These are phyloP conservation scores for Heterodera carotae DNA, from an alignment of 1,140 invertebrate genomes.

Conservation along the genomic window DNA sequence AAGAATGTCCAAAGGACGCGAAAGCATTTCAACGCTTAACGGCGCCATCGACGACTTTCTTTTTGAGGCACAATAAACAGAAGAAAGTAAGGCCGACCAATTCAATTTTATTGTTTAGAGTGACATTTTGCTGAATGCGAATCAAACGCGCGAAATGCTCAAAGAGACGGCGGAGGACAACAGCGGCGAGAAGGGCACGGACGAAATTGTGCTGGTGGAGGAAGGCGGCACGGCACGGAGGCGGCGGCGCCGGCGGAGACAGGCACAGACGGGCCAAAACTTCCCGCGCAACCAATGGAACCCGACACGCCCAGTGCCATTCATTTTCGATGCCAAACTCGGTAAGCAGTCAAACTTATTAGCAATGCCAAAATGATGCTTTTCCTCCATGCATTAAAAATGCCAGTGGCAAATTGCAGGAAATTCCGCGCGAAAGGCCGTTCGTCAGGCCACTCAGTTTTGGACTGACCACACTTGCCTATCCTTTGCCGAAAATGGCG, in stretches of 20 bases:
- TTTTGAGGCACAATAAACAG: not conserved
- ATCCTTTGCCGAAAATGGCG: slow-evolving; percentile 37
- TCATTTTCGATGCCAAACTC: slow-evolving; percentile 33
- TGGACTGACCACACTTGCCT: slow-evolving; percentile 39
- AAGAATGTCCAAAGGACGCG: not conserved
- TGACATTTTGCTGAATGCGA: slow-evolving; percentile 20
- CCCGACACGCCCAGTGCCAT: slow-evolving; percentile 25
- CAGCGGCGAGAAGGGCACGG: not conserved
- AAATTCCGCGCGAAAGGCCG: slow-evolving; percentile 32
- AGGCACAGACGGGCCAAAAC: slow-evolving; percentile 38
- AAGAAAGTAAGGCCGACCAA: too few species aligned
- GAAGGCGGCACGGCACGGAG: slow-evolving; percentile 6
- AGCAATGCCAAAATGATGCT: not conserved
- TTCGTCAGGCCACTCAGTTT: slow-evolving; percentile 32
- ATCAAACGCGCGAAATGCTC: slow-evolving; percentile 20
- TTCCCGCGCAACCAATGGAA: slow-evolving; percentile 42
- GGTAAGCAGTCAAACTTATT: not conserved
- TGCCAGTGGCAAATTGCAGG: slow-evolving; percentile 8
- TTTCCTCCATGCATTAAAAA: too few species aligned
- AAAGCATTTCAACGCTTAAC: slow-evolving; percentile 15
- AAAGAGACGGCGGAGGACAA: slow-evolving; percentile 3
- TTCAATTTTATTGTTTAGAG: not conserved
- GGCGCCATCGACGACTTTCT: slow-evolving; percentile 15
- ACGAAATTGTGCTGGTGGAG: slow-evolving; percentile 14
- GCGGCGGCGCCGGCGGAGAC: slow-evolving; percentile 23